Evolutionary conservation across 2,113 vertebrate genomes (phyloP), one percentile per base, ranked within the genome.

Genomic region (Aldabrachelys gigantea): DNA sequence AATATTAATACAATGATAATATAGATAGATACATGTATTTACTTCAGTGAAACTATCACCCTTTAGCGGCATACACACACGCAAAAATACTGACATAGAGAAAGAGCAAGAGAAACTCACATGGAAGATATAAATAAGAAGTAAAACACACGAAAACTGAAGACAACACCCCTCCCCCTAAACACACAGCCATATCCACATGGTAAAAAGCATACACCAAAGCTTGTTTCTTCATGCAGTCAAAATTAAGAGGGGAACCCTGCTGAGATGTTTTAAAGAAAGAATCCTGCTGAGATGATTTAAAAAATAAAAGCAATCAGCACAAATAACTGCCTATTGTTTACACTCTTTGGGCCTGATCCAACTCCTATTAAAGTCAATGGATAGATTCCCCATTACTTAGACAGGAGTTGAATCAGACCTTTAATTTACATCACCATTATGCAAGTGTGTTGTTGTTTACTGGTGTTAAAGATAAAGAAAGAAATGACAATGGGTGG

Each of bases 221-320:
- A 12, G 25, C 25, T 47, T 47, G 22, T 78, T 94, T 94, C 80
- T 82, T 84, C 59, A 50, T 59, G 82, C 54, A 89, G 59, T 94
- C 85, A 44, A 29, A 76, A 47, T 69, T 2, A 90, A 92, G 94
- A 86, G 84, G 76, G 82, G 65, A 22, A 8, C 85, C 57, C 89
- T 80, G 41, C 38, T 90, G 84, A 27, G 24, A 31, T 5, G 27
- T 82, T 88, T 93, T 89, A 85, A 72, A 22, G 65, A 72, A 38
- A 38, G 65, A 22, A 10, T 87, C 53, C 89, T 82, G 41, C 38
- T 90, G 84, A 27, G 24, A 31, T 13, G 38, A 80, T 89, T 94
- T 91, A 85, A 79, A 44, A 24, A 87, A 90, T 57, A 92, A 85
- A 95, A 87, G 19, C 31, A 90, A 97, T 89, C 92, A 92, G 83